Conservation (phyloP, 2,888 invertebrate species). For the Stenchaetothrips biformis region DNA sequence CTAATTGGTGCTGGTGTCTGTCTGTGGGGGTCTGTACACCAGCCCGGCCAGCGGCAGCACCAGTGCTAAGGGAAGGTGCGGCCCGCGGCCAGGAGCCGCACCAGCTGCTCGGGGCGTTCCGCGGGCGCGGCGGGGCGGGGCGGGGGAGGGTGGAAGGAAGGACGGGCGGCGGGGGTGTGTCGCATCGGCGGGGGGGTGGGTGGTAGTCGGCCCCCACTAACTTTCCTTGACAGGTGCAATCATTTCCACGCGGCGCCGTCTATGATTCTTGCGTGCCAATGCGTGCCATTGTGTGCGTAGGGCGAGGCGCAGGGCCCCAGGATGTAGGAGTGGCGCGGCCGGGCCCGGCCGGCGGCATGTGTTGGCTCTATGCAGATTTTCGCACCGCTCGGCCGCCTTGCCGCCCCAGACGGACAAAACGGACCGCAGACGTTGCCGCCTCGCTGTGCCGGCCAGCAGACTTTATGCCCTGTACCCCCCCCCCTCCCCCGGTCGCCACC, state of each 20-base stretch:
- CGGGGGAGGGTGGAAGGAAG: background rate
- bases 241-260: no score
- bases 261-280: no score
- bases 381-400: constrained; percentile 4
- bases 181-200: no score
- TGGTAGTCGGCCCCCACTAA: no score
- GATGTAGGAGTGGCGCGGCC: no score
- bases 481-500: background rate
- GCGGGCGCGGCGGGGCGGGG: background rate
- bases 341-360: background rate
- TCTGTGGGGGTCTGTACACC: constrained; percentile 18
- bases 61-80: no score
- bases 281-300: background rate
- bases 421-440: no score
- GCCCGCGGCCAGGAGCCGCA: no score
- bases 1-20: constrained; percentile 24
- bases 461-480: background rate
- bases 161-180: no score
- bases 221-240: no score
- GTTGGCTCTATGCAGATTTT: constrained; percentile 3
- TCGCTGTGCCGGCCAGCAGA: background rate
- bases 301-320: background rate
- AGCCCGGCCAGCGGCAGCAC: background rate
- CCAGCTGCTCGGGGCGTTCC: no score
- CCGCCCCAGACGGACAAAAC: no score